A percentile compares a stretch with the other conserved stretches of the same genome.
Evolutionary conservation across 1,140 invertebrate genomes (phyloP).

Genomic region (Drosophila biarmipes): DNA sequence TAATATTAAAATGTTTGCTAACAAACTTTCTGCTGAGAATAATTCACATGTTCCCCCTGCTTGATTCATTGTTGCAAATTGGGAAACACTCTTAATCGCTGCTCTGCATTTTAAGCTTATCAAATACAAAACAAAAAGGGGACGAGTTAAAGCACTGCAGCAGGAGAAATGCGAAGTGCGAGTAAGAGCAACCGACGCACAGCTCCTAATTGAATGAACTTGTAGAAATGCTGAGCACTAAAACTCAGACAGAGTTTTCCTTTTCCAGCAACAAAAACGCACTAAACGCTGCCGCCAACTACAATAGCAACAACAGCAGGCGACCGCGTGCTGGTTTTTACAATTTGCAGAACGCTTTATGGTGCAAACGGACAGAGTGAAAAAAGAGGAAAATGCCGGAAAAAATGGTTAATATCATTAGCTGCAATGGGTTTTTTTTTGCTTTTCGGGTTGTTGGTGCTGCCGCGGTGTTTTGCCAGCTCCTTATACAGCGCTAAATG

Average conservation of each 20-base stretch:
- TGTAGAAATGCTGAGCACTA: constrained; percentile 71
- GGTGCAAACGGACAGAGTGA: constrained; percentile 65
- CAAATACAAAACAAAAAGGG: constrained; percentile 18
- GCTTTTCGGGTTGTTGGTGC: constrained; percentile 16
- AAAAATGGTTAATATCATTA: constrained; percentile 81
- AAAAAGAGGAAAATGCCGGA: constrained; percentile 43
- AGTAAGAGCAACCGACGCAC: constrained; percentile 27
- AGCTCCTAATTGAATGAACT: constrained; percentile 77
- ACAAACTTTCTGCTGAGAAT: background rate
- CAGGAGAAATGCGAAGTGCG: background rate
- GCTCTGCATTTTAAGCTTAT: constrained; percentile 25
- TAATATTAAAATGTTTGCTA: no score
- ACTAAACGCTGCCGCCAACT: constrained; percentile 53
- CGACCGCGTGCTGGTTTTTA: constrained; percentile 61
- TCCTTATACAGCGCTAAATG: constrained; percentile 56
- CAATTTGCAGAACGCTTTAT: constrained; percentile 76
- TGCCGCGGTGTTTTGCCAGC: constrained; percentile 18
- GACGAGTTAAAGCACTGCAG: constrained; percentile 20
- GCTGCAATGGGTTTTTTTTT: constrained; percentile 55
- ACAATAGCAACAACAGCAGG: constrained; percentile 23
- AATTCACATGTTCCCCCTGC: background rate
- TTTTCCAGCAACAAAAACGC: constrained; percentile 17
- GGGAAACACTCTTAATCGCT: constrained; percentile 12
- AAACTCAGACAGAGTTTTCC: constrained; percentile 38
- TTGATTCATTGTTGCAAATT: constrained; percentile 11